phyloP scores from a whole-genome alignment of 1,140 invertebrate genomes.

The Drosophila oshimai region DNA sequence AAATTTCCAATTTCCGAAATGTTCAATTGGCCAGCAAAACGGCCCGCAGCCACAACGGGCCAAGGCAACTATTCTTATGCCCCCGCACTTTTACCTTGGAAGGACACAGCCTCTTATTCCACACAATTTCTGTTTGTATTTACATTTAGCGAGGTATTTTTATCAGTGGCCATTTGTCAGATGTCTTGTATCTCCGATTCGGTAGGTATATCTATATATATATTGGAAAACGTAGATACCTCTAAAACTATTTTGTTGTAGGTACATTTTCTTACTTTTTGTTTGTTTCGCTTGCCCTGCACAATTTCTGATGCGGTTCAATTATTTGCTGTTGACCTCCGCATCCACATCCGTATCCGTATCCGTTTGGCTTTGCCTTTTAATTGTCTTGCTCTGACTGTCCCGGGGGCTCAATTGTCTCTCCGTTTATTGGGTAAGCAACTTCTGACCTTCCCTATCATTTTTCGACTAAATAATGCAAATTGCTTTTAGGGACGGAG shows the following conservation, averaged over 20 bases:
- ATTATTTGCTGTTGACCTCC: conserved; percentile 26
- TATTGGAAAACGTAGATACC: neutral
- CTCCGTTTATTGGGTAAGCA: conserved; percentile 6
- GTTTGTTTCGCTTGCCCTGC: conserved; percentile 5
- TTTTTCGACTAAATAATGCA: conserved; percentile 42
- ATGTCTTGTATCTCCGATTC: conserved; percentile 23
- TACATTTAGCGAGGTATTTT: conserved; percentile 43
- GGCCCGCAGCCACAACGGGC: conserved; percentile 55
- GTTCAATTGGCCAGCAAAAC: conserved; percentile 76
- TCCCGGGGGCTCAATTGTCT: conserved; percentile 21
- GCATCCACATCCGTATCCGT: conserved; percentile 2
- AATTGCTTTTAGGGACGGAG: conserved; percentile 19
- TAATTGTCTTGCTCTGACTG: conserved; percentile 20
- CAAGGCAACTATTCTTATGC: conserved; percentile 32
- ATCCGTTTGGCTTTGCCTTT: conserved; percentile 29
- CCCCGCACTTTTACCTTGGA: neutral
- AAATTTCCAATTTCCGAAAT: conserved; percentile 80
- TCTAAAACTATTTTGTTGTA: neutral
- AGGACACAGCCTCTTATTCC: neutral
- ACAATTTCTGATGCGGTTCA: conserved; percentile 29
- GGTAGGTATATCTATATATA: neutral
- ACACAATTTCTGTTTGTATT: conserved; percentile 12
- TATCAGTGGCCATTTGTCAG: conserved; percentile 34
- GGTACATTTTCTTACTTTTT: neutral
- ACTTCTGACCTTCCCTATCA: conserved; percentile 26